Evolutionary conservation across 2,797 vertebrate genomes (phyloP).

Genomic region (Lemur catta): DNA sequence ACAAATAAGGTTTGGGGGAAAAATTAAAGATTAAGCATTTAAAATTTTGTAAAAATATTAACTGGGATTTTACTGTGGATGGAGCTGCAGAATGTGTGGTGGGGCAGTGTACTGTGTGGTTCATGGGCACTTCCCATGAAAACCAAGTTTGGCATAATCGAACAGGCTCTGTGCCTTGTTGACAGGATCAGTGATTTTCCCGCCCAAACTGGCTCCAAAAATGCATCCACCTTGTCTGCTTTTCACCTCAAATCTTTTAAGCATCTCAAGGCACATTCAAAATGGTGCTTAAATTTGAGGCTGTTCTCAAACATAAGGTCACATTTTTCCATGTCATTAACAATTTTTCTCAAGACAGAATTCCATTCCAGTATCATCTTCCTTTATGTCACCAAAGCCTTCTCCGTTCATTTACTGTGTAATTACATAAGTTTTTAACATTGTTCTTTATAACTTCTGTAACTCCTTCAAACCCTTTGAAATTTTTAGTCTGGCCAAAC

Average conservation of each 20-base stretch:
- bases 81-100: not conserved
- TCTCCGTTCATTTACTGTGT: not conserved
- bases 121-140: not conserved
- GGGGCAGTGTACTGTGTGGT: not conserved
- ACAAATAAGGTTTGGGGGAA: not conserved
- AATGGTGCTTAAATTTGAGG: not conserved
- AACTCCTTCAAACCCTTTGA: not conserved
- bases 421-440: not conserved
- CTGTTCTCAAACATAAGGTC: not conserved
- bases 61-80: not conserved
- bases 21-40: not conserved
- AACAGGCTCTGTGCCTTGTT: not conserved
- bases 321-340: not conserved
- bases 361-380: not conserved
- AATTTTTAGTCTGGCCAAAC: not conserved
- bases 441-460: not conserved
- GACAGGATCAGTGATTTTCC: not conserved
- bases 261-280: not conserved
- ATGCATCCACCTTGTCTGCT: not conserved
- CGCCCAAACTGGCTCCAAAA: not conserved
- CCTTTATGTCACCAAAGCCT: not conserved
- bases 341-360: not conserved
- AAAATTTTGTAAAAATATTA: conserved; percentile 18
- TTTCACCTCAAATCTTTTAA: not conserved
- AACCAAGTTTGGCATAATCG: not conserved